Evolutionary conservation across 1,140 invertebrate species (phyloP), one percentile per base, ranked within the genome.

Genomic region (Trachymyrmex cornetzi): DNA sequence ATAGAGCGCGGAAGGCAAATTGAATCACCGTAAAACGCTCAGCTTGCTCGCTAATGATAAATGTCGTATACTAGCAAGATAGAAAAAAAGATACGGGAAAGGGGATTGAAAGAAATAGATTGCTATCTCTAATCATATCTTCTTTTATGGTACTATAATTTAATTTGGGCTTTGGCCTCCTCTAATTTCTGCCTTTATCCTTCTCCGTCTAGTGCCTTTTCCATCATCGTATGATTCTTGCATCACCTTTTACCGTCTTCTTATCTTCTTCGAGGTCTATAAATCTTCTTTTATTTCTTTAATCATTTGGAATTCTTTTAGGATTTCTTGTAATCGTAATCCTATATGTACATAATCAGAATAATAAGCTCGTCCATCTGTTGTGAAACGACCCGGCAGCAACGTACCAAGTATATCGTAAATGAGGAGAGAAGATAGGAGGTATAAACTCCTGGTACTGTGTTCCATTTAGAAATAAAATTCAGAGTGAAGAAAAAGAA

Each of bases 11-110:
- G 16, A 12, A 44, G 30, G 72, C 34, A 72, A 88, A 86, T 80
- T 64, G 44, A 80, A 80, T 77, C 57, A 24, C 24, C 27, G 34
- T 30, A 55, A 27, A 50, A 74, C 61, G 22, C 27, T 44, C 2
- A 4, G 24, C 14, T 59, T 44, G 24, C 14, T 53, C 44, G 27
- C 44, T 50, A 88, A 88, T 87, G 69, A 84, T 88, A 57, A 55
- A 88, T 88, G 19, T 22, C 4, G 55, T 48, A 30, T 50, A 55
- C 34, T 59, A 5, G 11, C 19, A 27, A 61, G 27, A 61, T 2
- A 2, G 7, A 14, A 44, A 12, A 30, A 38, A n/a, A 27, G n/a
- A 22, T 22, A 75, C 11, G n/a, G 19, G 9, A 12, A 22, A 53
- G 16, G 4, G 27, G 44, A 0, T 44, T 44, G 12, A 22, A n/a